Base-by-base conservation (phyloP, 1,140 invertebrate species). In the Marisa cornuarietis region DNA sequence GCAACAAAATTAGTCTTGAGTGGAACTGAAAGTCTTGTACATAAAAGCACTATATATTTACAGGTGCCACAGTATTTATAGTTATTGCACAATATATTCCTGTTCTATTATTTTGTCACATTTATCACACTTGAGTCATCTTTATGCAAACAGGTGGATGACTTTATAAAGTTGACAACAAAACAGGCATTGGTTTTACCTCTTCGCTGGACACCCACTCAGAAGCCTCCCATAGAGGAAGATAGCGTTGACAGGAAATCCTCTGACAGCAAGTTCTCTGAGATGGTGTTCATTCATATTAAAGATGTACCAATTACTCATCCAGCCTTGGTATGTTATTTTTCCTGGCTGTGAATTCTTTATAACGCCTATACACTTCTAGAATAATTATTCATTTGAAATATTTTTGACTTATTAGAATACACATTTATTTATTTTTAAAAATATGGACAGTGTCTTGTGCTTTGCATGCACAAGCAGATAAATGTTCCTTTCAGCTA, bases 161-260 rank as follows among this genome's bases (percentile, higher is more conserved):
- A 73, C 18, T 71, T 75, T 63, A n/a, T 75, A 14, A 63, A 65
- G 62, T 3, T 81, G 24, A 54, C 78, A 6, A 51, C 52, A 42
- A 62, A 65, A 16, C 80, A 81, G 49, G 80, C 71, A 4, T 26
- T 81, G 71, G 49, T 81, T 9, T 22, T 81, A 20, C 62, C 76
- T 14, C 11, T 81, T 42, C 71, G 65, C 1, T 75, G 20, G 7
- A 22, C 63, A 73, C 26, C 22, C 66, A 78, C 5, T 54, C 26
- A 51, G 52, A 69, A 63, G 54, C 5, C 10, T 11, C 24, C 11
- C 13, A 58, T 6, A 24, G 20, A 31, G 31, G 20, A 58, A 75
- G 73, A 62, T 13, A 1, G 49, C 24, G 51, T 16, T 54, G 10
- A 24, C 18, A 13, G 10, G 42, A 22, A 18, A 49, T 51, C 71